phyloP scores from a whole-genome alignment of 2,113 vertebrate genomes.

The Eublepharis macularius region DNA sequence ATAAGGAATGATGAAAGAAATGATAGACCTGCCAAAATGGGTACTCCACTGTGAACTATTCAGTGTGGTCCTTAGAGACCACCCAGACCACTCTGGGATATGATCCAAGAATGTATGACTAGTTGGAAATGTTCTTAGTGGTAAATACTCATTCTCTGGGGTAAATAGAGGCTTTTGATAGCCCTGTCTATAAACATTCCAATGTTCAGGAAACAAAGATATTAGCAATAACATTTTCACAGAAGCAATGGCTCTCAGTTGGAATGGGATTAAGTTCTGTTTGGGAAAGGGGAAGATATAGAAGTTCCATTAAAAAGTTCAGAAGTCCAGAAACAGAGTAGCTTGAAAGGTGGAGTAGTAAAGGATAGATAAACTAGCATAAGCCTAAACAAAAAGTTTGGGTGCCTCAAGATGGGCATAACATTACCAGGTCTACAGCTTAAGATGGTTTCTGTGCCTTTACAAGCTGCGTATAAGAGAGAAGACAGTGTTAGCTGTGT shows the following conservation, averaged over 20 bases:
- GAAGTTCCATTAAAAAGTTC: background rate
- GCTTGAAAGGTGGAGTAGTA: background rate
- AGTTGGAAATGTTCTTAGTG: conserved; percentile 9
- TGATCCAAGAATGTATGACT: conserved; percentile 5
- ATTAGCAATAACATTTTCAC: background rate
- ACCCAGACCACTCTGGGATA: conserved; percentile 6
- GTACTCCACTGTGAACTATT: background rate
- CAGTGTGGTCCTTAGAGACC: background rate
- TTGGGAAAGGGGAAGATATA: background rate
- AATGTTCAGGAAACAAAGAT: background rate
- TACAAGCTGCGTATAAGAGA: background rate
- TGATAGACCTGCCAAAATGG: conserved; percentile 6
- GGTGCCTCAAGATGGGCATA: background rate
- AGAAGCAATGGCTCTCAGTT: no score
- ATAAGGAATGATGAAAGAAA: background rate
- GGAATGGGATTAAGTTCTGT: background rate
- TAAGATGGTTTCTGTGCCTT: background rate
- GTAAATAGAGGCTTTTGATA: no score
- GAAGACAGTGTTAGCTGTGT: background rate
- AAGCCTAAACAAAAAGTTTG: no score
- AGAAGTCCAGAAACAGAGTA: no score
- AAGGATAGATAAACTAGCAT: no score
- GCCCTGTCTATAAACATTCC: background rate
- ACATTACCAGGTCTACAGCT: background rate
- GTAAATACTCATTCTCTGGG: background rate